These are phyloP conservation scores for Chelonoidis abingdonii DNA, from an alignment of 2,113 vertebrate species.

Conservation along the genomic window DNA sequence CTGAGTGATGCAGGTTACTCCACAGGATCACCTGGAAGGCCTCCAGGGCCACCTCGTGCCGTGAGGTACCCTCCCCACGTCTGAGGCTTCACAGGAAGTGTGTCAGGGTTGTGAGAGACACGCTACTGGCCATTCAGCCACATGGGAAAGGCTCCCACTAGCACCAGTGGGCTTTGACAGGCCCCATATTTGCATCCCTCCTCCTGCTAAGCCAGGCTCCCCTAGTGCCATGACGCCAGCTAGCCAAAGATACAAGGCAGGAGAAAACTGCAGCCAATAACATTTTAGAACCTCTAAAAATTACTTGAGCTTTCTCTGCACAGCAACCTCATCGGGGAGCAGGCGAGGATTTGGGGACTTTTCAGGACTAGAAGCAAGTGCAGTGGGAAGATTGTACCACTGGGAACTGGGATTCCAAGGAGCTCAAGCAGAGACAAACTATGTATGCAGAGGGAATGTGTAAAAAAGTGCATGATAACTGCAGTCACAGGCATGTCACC, in stretches of 20 bases:
- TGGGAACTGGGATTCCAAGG: neutral
- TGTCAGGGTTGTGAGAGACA: rapidly evolving
- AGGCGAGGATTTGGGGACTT: neutral
- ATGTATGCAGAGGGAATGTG: neutral
- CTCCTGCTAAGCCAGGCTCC: neutral
- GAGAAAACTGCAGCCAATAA: neutral
- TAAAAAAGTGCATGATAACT: rapidly evolving
- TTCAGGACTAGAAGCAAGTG: neutral
- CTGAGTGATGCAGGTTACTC: neutral
- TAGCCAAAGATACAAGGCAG: neutral
- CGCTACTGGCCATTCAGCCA: rapidly evolving
- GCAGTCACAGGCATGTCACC: too few relatives aligned
- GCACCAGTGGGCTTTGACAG: neutral
- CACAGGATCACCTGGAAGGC: too few relatives aligned
- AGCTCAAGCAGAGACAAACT: neutral
- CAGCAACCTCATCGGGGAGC: neutral
- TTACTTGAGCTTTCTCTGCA: neutral
- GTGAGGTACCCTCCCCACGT: too few relatives aligned
- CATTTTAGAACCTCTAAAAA: neutral
- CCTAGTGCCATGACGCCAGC: neutral
- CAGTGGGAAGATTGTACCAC: neutral
- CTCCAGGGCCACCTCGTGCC: rapidly evolving
- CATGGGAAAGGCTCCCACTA: rapidly evolving
- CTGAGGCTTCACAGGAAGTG: neutral
- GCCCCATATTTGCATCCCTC: neutral